Conservation (phyloP, 2,797 vertebrate genomes). For the Pangasius larnaudii region DNA sequence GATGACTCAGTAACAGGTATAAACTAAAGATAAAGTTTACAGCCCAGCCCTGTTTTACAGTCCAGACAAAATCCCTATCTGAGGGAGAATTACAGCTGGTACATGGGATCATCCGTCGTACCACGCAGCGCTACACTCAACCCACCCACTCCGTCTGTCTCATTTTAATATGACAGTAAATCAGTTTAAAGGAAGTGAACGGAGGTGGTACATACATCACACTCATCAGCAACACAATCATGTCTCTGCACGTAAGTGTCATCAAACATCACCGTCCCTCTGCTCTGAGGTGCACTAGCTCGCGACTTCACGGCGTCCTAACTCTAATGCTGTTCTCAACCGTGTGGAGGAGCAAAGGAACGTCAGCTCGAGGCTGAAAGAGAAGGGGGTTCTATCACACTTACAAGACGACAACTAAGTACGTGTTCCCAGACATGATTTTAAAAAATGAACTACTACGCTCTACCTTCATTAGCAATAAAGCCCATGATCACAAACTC, state of each 20-base stretch:
- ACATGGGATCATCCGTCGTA: slow-evolving; percentile 1
- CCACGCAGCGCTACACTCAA: neutral
- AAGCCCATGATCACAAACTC: neutral
- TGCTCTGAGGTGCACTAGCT: slow-evolving; percentile 28
- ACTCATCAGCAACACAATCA: slow-evolving; percentile 47
- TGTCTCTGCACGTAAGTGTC: slow-evolving; percentile 43
- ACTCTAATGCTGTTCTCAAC: slow-evolving; percentile 59
- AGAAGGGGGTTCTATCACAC: slow-evolving; percentile 43
- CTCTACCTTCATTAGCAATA: slow-evolving; percentile 58
- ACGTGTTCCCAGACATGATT: slow-evolving; percentile 35
- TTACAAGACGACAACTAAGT: slow-evolving; percentile 39
- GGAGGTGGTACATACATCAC: slow-evolving; percentile 35
- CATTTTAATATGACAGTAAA: slow-evolving; percentile 29
- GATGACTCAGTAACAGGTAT: no score
- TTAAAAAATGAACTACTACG: slow-evolving; percentile 33
- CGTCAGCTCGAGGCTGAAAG: slow-evolving; percentile 55
- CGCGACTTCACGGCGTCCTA: slow-evolving; percentile 45
- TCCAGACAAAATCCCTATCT: neutral
- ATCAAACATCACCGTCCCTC: slow-evolving; percentile 40
- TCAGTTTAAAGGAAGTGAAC: slow-evolving; percentile 25
- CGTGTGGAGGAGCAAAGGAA: slow-evolving; percentile 53
- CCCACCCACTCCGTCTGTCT: slow-evolving; percentile 13
- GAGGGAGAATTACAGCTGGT: neutral
- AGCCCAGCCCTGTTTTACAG: neutral
- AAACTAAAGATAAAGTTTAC: neutral